phyloP scores from a whole-genome alignment of 1,140 invertebrate species.

The Lordiphosa collinella region DNA sequence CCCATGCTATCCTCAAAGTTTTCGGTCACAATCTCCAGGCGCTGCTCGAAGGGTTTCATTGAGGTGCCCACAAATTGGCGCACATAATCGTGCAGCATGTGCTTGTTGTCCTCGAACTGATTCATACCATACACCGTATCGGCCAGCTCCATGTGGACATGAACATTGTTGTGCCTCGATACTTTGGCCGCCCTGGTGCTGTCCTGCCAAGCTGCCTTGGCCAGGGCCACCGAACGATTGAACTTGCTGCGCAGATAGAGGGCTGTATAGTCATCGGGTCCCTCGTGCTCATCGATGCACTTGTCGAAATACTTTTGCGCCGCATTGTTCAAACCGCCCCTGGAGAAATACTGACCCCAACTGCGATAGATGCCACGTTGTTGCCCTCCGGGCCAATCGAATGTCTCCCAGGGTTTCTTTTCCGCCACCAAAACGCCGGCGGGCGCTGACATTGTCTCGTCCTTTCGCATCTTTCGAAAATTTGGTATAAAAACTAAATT shows the following conservation, averaged over 20 bases:
- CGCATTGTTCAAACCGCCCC: neutral
- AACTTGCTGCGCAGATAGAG: slow-evolving; percentile 41
- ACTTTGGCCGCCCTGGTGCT: neutral
- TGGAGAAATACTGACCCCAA: slow-evolving; percentile 40
- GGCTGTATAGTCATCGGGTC: slow-evolving; percentile 3
- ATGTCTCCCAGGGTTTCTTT: slow-evolving; percentile 28
- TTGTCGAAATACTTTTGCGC: slow-evolving; percentile 39
- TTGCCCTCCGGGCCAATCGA: slow-evolving; percentile 26
- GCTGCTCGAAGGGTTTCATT: slow-evolving; percentile 35
- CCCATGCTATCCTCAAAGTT: slow-evolving; percentile 59
- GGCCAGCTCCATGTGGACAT: slow-evolving; percentile 33
- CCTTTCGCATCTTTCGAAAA: slow-evolving; percentile 6
- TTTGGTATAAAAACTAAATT: slow-evolving; percentile 7
- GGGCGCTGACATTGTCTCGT: neutral
- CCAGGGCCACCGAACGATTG: slow-evolving; percentile 25
- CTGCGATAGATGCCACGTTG: slow-evolving; percentile 36
- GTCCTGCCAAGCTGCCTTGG: slow-evolving; percentile 20
- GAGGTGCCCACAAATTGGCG: slow-evolving; percentile 30
- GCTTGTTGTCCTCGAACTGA: slow-evolving; percentile 61
- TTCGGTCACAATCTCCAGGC: slow-evolving; percentile 42
- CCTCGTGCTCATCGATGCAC: slow-evolving; percentile 18
- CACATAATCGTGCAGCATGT: slow-evolving; percentile 38
- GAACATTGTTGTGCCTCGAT: neutral
- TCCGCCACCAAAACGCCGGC: neutral
- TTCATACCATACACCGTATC: slow-evolving; percentile 63